A percentile compares a stretch with the other conserved stretches of the same genome.
phyloP scores from a whole-genome alignment of 2,113 vertebrate genomes.

The Scolopax mira region DNA sequence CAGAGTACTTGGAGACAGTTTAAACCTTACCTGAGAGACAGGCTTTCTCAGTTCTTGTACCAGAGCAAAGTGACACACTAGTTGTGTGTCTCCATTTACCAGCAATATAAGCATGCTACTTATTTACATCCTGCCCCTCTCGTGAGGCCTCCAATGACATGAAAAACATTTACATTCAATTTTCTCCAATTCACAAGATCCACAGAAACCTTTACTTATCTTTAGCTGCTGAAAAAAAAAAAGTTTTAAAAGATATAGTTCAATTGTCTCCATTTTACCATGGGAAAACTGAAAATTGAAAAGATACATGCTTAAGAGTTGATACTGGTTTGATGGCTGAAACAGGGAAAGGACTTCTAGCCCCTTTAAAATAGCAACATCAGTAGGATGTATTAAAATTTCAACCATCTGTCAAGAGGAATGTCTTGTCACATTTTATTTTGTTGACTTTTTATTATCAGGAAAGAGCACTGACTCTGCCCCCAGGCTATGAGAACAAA shows the following conservation, averaged over 20 bases:
- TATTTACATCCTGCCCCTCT: no score
- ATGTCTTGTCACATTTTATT: slow-evolving; percentile 22
- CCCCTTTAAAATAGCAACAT: not conserved
- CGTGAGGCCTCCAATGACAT: not conserved
- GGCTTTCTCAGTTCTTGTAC: not conserved
- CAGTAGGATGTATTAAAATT: not conserved
- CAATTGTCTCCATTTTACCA: not conserved
- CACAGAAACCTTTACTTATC: not conserved
- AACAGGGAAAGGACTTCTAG: not conserved
- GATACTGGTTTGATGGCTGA: not conserved
- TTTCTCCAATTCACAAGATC: not conserved
- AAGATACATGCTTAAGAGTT: not conserved
- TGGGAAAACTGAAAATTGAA: not conserved
- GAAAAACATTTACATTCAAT: not conserved
- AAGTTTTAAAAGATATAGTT: not conserved
- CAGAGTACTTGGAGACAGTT: not conserved
- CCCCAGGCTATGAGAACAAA: not conserved
- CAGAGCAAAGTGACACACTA: not conserved
- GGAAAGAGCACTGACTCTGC: not conserved
- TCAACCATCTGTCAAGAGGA: slow-evolving; percentile 20
- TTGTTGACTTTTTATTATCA: slow-evolving; percentile 36
- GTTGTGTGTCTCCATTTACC: not conserved
- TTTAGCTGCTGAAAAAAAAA: not conserved
- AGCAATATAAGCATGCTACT: not conserved
- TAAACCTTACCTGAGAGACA: not conserved